Percentiles rank a stretch among this genome's conserved stretches.
Conservation (phyloP, 2,888 invertebrate species). For the Leucoptera coffeella region DNA sequence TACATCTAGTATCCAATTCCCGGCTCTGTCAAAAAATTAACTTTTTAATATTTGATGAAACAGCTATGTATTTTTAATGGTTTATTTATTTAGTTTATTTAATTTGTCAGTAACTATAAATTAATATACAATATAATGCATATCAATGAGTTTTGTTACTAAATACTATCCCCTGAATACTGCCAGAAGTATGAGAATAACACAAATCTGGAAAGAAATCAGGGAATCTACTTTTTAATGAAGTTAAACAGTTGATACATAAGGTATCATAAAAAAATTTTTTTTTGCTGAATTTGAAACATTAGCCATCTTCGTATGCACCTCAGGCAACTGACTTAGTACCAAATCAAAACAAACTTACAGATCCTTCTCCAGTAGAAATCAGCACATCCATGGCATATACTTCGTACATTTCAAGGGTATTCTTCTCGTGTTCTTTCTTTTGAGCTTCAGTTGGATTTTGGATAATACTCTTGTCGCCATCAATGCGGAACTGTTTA, state of each 20-base stretch:
- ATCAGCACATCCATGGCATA: constrained; percentile 98
- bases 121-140: no score
- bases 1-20: constrained; percentile 91
- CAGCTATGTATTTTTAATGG: no score
- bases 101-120: no score
- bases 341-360: constrained; percentile 47
- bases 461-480: constrained; percentile 76
- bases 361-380: constrained; percentile 90
- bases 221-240: no score
- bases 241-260: no score
- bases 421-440: constrained; percentile 95
- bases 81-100: no score
- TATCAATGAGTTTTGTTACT: no score
- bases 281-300: not conserved
- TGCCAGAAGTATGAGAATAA: no score
- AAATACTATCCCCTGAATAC: no score
- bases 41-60: no score
- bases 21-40: constrained; percentile 73
- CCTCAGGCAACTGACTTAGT: not conserved
- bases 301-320: not conserved
- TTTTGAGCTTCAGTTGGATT: constrained; percentile 96
- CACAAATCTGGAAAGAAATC: no score
- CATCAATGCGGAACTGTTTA: constrained; percentile 94
- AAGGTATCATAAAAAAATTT: no score
- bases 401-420: constrained; percentile 93